These are phyloP conservation scores for Galeruca laticollis DNA, from an alignment of 2,888 invertebrate species.

Conservation along the genomic window DNA sequence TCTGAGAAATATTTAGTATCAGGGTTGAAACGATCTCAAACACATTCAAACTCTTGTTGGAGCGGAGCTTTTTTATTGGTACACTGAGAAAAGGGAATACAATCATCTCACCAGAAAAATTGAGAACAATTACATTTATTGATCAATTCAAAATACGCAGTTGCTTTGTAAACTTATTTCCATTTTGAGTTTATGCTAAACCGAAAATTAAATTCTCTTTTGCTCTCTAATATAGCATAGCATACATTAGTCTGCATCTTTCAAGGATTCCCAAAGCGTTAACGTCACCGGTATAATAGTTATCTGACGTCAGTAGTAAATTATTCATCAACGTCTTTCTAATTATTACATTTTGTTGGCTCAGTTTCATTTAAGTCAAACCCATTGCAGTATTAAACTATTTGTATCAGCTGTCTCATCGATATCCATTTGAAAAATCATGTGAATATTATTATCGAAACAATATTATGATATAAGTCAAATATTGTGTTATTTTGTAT, in stretches of 20 bases:
- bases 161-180: neutral
- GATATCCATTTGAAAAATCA: neutral
- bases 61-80: neutral
- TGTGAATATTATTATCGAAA: too few species aligned
- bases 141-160: neutral
- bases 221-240: too few species aligned
- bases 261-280: neutral
- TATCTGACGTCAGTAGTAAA: neutral
- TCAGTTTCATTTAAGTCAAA: neutral
- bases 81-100: neutral
- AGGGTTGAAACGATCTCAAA: neutral
- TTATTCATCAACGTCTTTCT: conserved; percentile 7
- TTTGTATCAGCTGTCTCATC: neutral
- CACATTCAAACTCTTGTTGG: neutral
- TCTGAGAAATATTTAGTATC: neutral
- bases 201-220: neutral
- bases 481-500: too few species aligned
- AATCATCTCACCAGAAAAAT: neutral
- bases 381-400: neutral
- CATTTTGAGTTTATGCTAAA: too few species aligned
- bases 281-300: neutral
- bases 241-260: neutral
- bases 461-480: too few species aligned
- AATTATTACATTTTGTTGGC: conserved; percentile 11
- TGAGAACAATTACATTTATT: too few species aligned